These are phyloP conservation scores for Cotesia typhae DNA, from an alignment of 1,140 invertebrate genomes.

Conservation along the genomic window DNA sequence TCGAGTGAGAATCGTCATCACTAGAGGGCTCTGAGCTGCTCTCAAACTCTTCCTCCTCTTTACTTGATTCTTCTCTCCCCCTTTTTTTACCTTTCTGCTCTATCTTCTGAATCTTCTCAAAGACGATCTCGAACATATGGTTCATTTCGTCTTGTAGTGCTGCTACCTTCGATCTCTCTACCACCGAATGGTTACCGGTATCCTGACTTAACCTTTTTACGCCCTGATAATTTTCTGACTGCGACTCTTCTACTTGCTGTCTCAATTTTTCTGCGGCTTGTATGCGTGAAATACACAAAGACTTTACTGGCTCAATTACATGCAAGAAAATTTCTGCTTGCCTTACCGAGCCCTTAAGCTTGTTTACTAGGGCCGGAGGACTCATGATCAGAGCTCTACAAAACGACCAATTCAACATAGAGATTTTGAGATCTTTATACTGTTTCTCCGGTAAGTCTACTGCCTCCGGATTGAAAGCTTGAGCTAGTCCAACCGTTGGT, in stretches of 20 bases:
- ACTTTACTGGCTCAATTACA: slow-evolving; percentile 22
- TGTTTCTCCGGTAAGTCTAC: slow-evolving; percentile 38
- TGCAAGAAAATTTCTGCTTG: slow-evolving; percentile 29
- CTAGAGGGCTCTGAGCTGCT: background rate
- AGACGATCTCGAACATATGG: background rate
- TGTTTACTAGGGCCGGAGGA: slow-evolving; percentile 36
- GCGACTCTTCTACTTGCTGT: background rate
- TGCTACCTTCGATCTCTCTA: background rate
- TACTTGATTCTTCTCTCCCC: background rate
- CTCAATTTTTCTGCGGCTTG: slow-evolving; percentile 10
- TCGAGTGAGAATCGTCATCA: background rate
- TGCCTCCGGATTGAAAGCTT: slow-evolving; percentile 20
- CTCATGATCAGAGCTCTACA: slow-evolving; percentile 42
- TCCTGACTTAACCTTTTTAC: background rate
- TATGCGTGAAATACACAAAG: slow-evolving; percentile 23
- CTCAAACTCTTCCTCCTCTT: background rate
- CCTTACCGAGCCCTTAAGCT: slow-evolving; percentile 38
- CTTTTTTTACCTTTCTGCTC: slow-evolving; percentile 12
- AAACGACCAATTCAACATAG: slow-evolving; percentile 45
- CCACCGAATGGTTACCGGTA: background rate
- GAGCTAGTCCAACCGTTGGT: slow-evolving; percentile 18
- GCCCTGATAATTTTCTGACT: background rate
- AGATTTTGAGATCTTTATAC: slow-evolving; percentile 40
- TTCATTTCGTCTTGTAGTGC: background rate
- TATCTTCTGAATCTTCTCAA: background rate